Conservation (phyloP, 2,113 vertebrate genomes). For the Collichthys lucidus region DNA sequence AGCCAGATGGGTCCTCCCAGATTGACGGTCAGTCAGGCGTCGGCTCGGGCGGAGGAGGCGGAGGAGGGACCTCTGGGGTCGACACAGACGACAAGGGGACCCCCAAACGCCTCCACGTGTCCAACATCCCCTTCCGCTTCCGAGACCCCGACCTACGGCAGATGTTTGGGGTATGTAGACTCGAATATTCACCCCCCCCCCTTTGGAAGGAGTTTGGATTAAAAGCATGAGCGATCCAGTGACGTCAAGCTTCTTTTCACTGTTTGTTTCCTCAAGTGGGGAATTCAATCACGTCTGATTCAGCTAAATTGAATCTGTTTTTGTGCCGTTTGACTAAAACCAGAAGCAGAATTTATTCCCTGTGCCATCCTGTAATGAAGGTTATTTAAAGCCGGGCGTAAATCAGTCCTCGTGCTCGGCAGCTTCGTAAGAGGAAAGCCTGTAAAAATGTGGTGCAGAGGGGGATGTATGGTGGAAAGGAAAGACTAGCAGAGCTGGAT, state of each 20-base stretch:
- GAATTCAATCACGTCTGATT: neutral
- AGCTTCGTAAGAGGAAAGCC: conserved; percentile 48
- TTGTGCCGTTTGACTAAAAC: conserved; percentile 3
- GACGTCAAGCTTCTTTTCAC: neutral
- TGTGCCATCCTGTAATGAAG: neutral
- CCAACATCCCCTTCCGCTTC: conserved; percentile 99
- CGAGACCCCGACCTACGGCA: conserved; percentile 98
- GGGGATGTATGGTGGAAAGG: conserved; percentile 53
- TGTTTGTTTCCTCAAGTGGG: neutral
- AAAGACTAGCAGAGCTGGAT: conserved; percentile 56
- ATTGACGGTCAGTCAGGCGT: conserved; percentile 89
- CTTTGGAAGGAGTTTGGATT: conserved; percentile 1
- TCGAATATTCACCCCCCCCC: neutral
- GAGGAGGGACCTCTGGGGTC: conserved; percentile 81
- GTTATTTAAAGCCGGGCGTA: conserved; percentile 30
- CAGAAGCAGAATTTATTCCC: neutral
- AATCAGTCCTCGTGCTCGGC: neutral
- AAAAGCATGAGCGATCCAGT: neutral
- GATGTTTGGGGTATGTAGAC: conserved; percentile 96
- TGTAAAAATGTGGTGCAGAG: conserved; percentile 58
- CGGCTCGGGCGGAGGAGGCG: conserved; percentile 74
- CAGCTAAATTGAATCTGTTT: neutral
- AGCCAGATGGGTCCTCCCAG: conserved; percentile 95
- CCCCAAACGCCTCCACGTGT: conserved; percentile 98
- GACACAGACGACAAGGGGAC: conserved; percentile 93